Evolutionary conservation across 1,140 invertebrate species (phyloP), one percentile per base, ranked within the genome.

Genomic region (Dolichoris vasculosae): DNA sequence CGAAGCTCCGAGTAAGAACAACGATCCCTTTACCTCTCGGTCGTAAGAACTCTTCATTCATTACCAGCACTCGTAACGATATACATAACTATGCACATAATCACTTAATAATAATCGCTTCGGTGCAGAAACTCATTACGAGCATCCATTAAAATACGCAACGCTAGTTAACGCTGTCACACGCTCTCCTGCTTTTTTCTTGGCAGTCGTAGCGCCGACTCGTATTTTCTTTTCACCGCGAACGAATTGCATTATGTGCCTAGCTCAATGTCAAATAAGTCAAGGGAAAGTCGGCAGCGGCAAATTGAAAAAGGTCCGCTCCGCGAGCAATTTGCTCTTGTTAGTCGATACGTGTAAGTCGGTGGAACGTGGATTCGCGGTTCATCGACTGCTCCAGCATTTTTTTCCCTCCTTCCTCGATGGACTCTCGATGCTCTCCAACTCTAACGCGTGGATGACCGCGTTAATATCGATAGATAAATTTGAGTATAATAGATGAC

Each of bases 191-290:
- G 13, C 23, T 46, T 64, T 80, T 73, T 80, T 46, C 15, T 20
- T 43, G 30, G 6, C 4, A 2, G 9, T 26, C 9, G 9, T 43
- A 43, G 20, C 35, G 23, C 48, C 76, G 23, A 78, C 59, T 38
- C 59, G 59, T 55, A 81, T 55, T 82, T 73, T 73, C 46, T 55
- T 82, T 73, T 73, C 46, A 23, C 67, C 26, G 43, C 32, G 30
- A 48, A 15, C 46, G 46, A 77, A 46, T 30, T 35, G 48, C 48
- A 40, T 63, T 76, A 51, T 51, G 46, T 20, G 43, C 43, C 32
- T 59, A 63, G n/a, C 69, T 83, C 71, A 83, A 83, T 83, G 55
- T 76, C 71, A 83, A 59, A 13, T 35, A 40, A 75, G 69, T 51
- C 75, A 35, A 76, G 59, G 81, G 81, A 75, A 83, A 83, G 69